Conservation (phyloP, 2,888 invertebrate species). For the Creontiades dilutus region DNA sequence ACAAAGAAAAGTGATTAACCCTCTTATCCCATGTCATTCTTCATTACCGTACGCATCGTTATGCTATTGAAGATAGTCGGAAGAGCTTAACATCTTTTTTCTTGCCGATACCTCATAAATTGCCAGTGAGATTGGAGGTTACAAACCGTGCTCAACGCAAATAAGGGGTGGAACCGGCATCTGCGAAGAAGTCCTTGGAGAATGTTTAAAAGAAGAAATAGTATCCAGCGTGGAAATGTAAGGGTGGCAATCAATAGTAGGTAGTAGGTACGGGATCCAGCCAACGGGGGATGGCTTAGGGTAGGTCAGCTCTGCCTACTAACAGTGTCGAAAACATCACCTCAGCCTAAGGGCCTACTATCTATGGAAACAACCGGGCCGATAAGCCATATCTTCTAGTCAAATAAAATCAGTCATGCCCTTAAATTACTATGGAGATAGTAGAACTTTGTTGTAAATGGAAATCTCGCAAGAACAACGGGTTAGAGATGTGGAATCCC, state of each 20-base stretch:
- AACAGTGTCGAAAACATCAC: constrained; percentile 19
- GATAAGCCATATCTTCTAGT: not conserved
- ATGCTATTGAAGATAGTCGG: too few relatives aligned
- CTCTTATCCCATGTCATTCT: too few relatives aligned
- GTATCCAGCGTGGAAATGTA: constrained; percentile 51
- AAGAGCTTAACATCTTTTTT: not conserved
- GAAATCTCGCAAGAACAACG: not conserved
- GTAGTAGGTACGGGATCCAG: constrained; percentile 26
- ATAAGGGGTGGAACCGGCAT: constrained; percentile 16
- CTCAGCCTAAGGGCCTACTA: constrained; percentile 9
- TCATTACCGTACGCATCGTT: too few relatives aligned
- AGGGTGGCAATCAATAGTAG: constrained; percentile 56
- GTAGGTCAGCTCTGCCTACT: constrained; percentile 52
- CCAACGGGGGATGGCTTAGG: constrained; percentile 45
- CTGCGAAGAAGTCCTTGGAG: not conserved
- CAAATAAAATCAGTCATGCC: not conserved
- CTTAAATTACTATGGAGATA: not conserved
- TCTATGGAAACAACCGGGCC: constrained; percentile 14
- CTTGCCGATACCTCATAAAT: not conserved
- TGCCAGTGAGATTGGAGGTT: not conserved
- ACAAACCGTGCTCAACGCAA: not conserved
- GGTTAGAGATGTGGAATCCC: too few relatives aligned
- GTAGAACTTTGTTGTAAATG: not conserved
- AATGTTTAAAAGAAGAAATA: constrained; percentile 43
- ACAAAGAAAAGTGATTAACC: too few relatives aligned